Base-by-base conservation (phyloP, 2,888 invertebrate genomes). In the Phymatocera aterrima region DNA sequence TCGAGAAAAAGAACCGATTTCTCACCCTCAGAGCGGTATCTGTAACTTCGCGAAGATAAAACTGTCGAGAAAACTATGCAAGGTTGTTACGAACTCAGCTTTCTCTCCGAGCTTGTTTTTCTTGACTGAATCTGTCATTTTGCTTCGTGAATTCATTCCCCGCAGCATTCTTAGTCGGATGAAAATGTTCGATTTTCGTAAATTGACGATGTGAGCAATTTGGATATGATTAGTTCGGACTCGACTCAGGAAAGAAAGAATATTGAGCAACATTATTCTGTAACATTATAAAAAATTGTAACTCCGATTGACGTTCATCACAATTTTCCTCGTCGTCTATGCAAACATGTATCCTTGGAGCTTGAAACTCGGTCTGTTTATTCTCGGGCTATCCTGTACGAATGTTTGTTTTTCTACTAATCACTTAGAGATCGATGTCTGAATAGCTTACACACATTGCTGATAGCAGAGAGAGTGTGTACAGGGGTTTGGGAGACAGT, bases 391-490 rank as follows among this genome's bases (percentile, higher is more conserved):
- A 72, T 15, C 18, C 51, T 72, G 72, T 34, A 51, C 18, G 15
- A 10, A 46, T 37, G 37, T 31, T 64, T n/a, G 15, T 61, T 51
- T 72, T 34, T 10, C 48, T 34, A 48, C 48, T 34, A 72, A 51
- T 48, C 72, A 31, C 51, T 48, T 43, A 72, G 18, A 51, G 48
- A 72, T 51, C 51, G 51, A 51, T 51, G 72, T 72, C 51, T 51
- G 72, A 72, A 10, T 34, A 48, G 48, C 28, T 68, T 68, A 72
- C 72, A 72, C 72, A 72, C 72, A 72, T 72, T 51, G 72, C 72
- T 24, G 48, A 48, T 48, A 72, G 72, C 51, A 48, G 48, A 72
- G 48, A 48, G 72, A 72, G 72, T 72, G 72, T 72, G 31, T 51
- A 72, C n/a, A n/a, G n/a, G 72, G 72, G 21, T 48, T 72, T 31